Conservation (phyloP, 2,888 invertebrate species). For the Formica aserva region DNA sequence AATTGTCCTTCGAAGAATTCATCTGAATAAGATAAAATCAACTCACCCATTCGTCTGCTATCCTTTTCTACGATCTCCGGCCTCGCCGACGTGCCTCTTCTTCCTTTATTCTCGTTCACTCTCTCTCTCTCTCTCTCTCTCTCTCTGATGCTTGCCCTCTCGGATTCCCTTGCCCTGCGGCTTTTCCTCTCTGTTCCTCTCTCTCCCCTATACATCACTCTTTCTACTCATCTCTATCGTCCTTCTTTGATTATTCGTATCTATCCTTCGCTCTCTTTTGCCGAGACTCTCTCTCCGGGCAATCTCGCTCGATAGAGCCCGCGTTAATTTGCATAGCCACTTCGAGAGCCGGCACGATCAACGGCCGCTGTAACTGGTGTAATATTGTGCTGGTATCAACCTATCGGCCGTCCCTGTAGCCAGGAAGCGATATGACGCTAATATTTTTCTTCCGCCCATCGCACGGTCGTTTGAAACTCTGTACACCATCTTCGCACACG, state of each 20-base stretch:
- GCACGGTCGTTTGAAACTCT: conserved; percentile 37
- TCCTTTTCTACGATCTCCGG: conserved; percentile 24
- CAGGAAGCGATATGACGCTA: conserved; percentile 61
- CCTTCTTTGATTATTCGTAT: conserved; percentile 22
- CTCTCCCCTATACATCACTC: conserved; percentile 18
- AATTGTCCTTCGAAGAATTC: conserved; percentile 25
- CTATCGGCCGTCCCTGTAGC: conserved; percentile 55
- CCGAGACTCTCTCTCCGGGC: conserved; percentile 50
- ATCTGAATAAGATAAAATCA: conserved; percentile 40
- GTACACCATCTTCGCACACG: background rate
- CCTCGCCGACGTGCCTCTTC: conserved; percentile 31
- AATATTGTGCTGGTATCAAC: conserved; percentile 70
- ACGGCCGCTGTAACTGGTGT: conserved; percentile 62
- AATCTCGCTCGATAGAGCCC: conserved; percentile 71
- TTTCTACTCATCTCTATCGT: background rate
- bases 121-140: conserved; percentile 34
- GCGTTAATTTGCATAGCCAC: conserved; percentile 77
- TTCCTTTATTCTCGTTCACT: conserved; percentile 41
- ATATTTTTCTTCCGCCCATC: conserved; percentile 53
- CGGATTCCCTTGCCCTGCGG: conserved; percentile 33
- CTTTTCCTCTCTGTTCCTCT: conserved; percentile 32
- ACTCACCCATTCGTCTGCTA: conserved; percentile 45
- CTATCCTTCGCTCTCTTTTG: conserved; percentile 47
- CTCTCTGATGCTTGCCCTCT: conserved; percentile 18
- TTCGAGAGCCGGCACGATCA: conserved; percentile 72